phyloP scores from a whole-genome alignment of 1,140 invertebrate genomes.

The Thalassaphorura encarpata region DNA sequence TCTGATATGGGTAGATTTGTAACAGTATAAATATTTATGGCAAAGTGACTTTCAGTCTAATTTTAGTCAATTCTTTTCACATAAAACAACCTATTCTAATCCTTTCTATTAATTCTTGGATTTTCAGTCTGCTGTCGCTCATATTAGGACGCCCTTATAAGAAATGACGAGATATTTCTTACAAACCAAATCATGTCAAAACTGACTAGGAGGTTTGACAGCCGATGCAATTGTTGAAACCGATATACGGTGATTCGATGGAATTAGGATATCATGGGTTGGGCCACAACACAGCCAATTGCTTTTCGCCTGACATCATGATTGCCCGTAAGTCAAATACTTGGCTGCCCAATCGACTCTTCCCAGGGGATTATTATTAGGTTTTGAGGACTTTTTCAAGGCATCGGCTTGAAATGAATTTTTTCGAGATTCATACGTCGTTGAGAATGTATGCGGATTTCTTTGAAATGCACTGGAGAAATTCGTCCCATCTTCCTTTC shows the following conservation, averaged over 20 bases:
- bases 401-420: slow-evolving; percentile 20
- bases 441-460: no score
- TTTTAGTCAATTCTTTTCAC: no score
- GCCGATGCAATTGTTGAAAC: background rate
- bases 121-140: no score
- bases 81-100: no score
- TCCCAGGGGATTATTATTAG: slow-evolving; percentile 14
- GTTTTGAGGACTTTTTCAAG: slow-evolving; percentile 6
- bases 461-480: background rate
- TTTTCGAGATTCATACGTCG: slow-evolving; percentile 25
- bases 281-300: background rate
- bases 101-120: no score
- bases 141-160: background rate
- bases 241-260: background rate
- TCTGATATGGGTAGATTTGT: no score
- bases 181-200: background rate
- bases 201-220: background rate
- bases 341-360: slow-evolving; percentile 30
- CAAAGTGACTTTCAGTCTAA: no score
- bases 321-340: slow-evolving; percentile 29
- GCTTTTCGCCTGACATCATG: slow-evolving; percentile 16
- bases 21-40: no score
- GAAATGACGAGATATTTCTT: background rate
- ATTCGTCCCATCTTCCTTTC: background rate
- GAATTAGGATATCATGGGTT: background rate